Conservation (phyloP, 2,888 invertebrate genomes). For the Cantharis rufa region DNA sequence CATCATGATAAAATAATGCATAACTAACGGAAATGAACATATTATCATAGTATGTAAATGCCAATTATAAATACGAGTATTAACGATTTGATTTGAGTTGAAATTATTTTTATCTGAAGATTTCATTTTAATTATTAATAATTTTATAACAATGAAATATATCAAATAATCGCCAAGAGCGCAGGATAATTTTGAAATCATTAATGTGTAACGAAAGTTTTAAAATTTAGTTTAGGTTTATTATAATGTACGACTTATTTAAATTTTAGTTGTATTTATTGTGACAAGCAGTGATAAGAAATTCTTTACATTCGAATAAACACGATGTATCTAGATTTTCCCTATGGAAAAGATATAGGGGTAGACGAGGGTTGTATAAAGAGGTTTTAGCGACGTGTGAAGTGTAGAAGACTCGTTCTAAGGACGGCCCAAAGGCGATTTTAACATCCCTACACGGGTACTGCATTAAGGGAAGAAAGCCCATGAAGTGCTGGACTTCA, state of each 20-base stretch:
- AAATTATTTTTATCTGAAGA: too few species aligned
- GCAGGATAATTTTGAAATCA: too few species aligned
- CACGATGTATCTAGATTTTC: conserved; percentile 23
- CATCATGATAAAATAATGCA: too few species aligned
- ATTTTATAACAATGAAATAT: too few species aligned
- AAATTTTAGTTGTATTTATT: background rate
- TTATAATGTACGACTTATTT: background rate
- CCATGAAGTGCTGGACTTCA: conserved; percentile 33
- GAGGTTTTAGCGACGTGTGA: conserved; percentile 45
- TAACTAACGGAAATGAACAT: too few species aligned
- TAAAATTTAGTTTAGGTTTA: background rate
- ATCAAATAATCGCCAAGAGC: too few species aligned
- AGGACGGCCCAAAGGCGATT: conserved; percentile 55
- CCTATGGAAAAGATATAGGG: conserved; percentile 27
- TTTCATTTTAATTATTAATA: too few species aligned
- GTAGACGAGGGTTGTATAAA: conserved; percentile 37
- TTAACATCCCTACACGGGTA: conserved; percentile 54
- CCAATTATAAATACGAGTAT: background rate
- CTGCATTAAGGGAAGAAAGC: conserved; percentile 55
- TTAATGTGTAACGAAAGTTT: background rate
- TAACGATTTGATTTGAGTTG: background rate
- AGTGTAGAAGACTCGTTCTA: conserved; percentile 46
- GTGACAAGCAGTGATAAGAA: conserved; percentile 11
- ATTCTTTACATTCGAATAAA: conserved; percentile 27
- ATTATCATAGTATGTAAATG: background rate